Evolutionary conservation across 2,113 vertebrate genomes (phyloP), one percentile per base, ranked within the genome.

Genomic region (Raja brachyura): DNA sequence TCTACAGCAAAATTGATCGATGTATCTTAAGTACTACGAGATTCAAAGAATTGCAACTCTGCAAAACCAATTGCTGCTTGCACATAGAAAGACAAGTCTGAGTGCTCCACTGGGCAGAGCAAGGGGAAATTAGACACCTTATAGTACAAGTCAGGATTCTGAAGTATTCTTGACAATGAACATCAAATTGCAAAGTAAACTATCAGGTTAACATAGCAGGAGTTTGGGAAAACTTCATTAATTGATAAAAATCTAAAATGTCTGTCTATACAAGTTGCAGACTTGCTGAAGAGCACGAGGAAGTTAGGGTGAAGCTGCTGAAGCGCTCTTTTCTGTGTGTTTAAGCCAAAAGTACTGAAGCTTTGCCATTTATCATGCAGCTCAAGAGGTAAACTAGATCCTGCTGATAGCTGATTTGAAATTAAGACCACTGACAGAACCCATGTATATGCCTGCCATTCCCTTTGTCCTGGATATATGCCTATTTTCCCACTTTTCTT

Each of bases 241-340:
- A 96, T 94, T 96, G 96, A 97, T 96, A 96, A 93, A 94, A 94
- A 96, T 96, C 96, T 96, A 66, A 93, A 93, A 93, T 93, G 94
- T 93, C 94, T 93, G 93, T 93, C 93, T 94, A 31, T 63, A 25
- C 66, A 9, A 70, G 88, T 90, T 90, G 88, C 63, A 68, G 63
- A 5, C 33, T 63, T 39, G 31, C 4, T 70, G 63, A 70, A 70
- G 88, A 70, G 33, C 16, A 33, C 2, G 31, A 66, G 61, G 86
- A 2, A 31, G 39, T n/a, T 63, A 88, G 85, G 31, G 39, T 3
- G 22, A 90, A 68, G n/a, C 85, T 66, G 31, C 61, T 90, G 33
- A 90, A 70, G 81, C 66, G 22, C 16, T 48, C n/a, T 39, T 68
- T 61, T 48, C 28, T 90, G 85, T 20, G 18, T 39, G 20, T 68